Evolutionary conservation across 2,888 invertebrate genomes (phyloP), one percentile per base, ranked within the genome.

Genomic region (Xestia c-nigrum): DNA sequence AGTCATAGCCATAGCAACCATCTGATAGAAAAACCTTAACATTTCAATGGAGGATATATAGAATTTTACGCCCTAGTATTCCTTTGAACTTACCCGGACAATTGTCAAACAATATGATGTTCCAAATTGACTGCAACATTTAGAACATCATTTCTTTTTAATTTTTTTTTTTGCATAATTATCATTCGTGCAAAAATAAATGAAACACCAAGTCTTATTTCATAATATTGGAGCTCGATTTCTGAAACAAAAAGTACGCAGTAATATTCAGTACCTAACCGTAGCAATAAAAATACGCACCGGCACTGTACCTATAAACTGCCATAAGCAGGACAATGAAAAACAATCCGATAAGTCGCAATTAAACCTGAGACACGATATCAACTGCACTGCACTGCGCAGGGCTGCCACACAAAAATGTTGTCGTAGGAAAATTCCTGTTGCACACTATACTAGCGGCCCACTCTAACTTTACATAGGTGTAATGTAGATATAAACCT

Each of bases 341-440:
- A 88, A 89, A 89, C 89, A 90, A 91, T 89, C 80, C 88, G 91
- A 90, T 91, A 91, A 89, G 85, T 83, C 68, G 86, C 89, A 88
- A 90, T 91, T 89, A 90, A 91, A 91, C 90, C 72, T 88, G 91
- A 89, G 85, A 84, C 89, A 78, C 68, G 78, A 89, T 91, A 91
- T 91, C 84, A 89, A 84, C 87, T 79, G 81, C 85, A 68, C 43
- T 85, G 87, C 84, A 80, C 65, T 61, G 67, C n/a, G 31, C 86
- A 91, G 91, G 91, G 91, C 16, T 91, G 85, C 52, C 77, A 78
- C 82, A 5, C 9, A 14, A 3, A 43, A 31, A 50, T 21, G 0
- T 63, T 1, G 3, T 50, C 10, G 9, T 1, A 16, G 0, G 7
- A 14, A 75, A 52, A 24, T 10, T n/a, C 0, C 3, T 21, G 12